Conservation (phyloP, 2,113 vertebrate species). For the Aramus guarauna region DNA sequence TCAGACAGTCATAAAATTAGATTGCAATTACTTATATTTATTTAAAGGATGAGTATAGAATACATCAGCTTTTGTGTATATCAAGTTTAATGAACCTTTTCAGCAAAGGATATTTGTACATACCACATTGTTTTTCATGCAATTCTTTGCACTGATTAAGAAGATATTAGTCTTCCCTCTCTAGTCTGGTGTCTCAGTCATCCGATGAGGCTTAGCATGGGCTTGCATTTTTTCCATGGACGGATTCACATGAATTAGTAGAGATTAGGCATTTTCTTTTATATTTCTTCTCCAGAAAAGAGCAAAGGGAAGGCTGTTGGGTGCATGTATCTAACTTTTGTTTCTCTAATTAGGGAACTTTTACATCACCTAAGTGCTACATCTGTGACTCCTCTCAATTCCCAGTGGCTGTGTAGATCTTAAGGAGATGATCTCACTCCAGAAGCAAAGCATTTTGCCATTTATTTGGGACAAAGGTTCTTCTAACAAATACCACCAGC, state of each 20-base stretch:
- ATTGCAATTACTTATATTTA: background rate
- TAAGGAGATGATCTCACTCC: background rate
- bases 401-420: background rate
- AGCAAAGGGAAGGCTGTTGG: background rate
- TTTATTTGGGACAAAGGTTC: background rate
- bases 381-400: background rate
- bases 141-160: slow-evolving; percentile 15
- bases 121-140: background rate
- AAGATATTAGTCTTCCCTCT: background rate
- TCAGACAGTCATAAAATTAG: background rate
- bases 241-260: background rate
- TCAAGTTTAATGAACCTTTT: background rate
- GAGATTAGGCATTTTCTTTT: slow-evolving; percentile 7
- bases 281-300: background rate
- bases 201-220: background rate
- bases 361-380: background rate
- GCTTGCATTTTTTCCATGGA: background rate
- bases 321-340: background rate
- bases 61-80: background rate
- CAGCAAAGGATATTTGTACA: background rate
- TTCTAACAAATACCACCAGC: background rate
- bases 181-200: background rate
- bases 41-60: background rate
- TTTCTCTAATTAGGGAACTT: background rate
- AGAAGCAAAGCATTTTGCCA: background rate